Base-by-base conservation (phyloP, 1,140 invertebrate species). In the Dryas iulia region DNA sequence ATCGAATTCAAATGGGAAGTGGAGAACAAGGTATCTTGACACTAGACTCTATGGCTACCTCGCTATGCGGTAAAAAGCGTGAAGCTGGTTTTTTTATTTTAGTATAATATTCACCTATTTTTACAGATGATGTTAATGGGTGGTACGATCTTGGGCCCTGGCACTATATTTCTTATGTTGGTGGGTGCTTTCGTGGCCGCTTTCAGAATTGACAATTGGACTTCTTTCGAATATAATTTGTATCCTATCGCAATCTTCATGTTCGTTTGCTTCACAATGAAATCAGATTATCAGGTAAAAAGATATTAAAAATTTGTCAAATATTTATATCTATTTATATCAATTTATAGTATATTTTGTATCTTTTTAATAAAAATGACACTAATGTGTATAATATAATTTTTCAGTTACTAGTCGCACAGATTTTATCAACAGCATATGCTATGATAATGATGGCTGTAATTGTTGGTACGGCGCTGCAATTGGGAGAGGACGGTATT, bases 381-480 rank as follows among this genome's bases (percentile, higher is more conserved):
- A n/a, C n/a, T n/a, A n/a, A n/a, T n/a, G n/a, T n/a, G n/a, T n/a
- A n/a, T n/a, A n/a, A n/a, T n/a, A n/a, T n/a, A 25, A 56, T 66
- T 1, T 94, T 93, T 59, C 93, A 98, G 95, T 94, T 99, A 78
- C 87, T 98, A 11, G 95, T 98, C 54, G 99, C 98, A 3, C 98
- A 99, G 91, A 97, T 99, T 74, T 90, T 99, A 74, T 99, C 98
- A 21, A 98, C 98, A 24, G 94, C 95, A 3, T 99, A 99, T 90
- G 98, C 98, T 5, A 94, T 99, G 84, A 96, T 99, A 69, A 99
- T 99, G 98, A 98, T 99, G 96, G 98, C 99, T 77, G 98, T 99
- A 3, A 97, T 99, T 64, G 98, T 99, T n/a, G 98, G 98, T 94
- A 99, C 98, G 0, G 97, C 98, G 0, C 94, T 99, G n/a, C 98